These are phyloP conservation scores for Chalcosyrphus nemorum DNA, from an alignment of 2,888 invertebrate genomes.

Conservation along the genomic window DNA sequence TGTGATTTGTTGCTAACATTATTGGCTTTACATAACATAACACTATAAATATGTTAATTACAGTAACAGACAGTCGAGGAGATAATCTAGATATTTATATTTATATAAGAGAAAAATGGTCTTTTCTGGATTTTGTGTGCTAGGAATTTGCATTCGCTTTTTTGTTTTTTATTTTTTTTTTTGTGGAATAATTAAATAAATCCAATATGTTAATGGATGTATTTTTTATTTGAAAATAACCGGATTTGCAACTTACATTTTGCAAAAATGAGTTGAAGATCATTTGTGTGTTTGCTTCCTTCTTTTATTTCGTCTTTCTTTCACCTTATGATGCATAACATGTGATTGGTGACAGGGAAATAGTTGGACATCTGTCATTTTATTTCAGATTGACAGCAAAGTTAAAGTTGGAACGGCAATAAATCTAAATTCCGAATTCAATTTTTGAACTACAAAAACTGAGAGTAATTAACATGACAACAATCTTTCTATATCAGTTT, in stretches of 20 bases:
- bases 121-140: slow-evolving; percentile 34
- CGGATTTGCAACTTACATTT: slow-evolving; percentile 54
- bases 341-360: slow-evolving; percentile 1
- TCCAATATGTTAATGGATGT: slow-evolving; percentile 51
- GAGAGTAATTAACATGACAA: too few relatives aligned
- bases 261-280: slow-evolving; percentile 7
- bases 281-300: slow-evolving; percentile 17
- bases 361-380: background rate
- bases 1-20: slow-evolving; percentile 30
- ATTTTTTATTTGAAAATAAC: slow-evolving; percentile 28
- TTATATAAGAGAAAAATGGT: background rate
- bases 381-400: background rate
- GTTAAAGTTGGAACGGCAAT: too few relatives aligned
- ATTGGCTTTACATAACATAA: slow-evolving; percentile 51
- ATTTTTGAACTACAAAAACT: too few relatives aligned
- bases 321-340: background rate
- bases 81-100: background rate
- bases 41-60: slow-evolving; percentile 47
- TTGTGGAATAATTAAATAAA: slow-evolving; percentile 32
- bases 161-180: too few relatives aligned
- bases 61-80: background rate
- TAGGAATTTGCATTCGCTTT: slow-evolving; percentile 52
- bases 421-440: too few relatives aligned
- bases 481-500: too few relatives aligned
- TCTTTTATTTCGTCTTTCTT: slow-evolving; percentile 3